Evolutionary conservation across 2,797 vertebrate species (phyloP), one percentile per base, ranked within the genome.

Genomic region (Malurus leucopterus): DNA sequence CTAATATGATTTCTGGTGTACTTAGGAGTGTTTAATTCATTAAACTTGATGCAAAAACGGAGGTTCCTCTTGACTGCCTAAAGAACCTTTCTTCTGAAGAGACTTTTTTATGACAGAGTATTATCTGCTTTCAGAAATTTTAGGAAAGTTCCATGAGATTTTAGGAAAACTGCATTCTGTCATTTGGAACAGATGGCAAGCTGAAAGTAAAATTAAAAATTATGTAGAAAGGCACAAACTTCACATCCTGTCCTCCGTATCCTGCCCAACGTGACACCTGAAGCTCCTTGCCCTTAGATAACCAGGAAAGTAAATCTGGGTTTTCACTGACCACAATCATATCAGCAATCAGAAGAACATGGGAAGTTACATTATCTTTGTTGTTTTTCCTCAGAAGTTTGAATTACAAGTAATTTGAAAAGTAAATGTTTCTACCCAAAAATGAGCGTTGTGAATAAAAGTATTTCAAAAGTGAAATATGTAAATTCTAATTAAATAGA

Each of bases 251-350:
- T 32, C 8, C 15, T 13, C 3, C 5, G 0, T 46, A 15, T 20
- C 9, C 26, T 83, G 13, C 83, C 13, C 17, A 62, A 8, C 3
- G 15, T 17, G 10, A 24, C 3, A 1, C n/a, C 3, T 63, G 21
- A 71, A 68, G 2, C 50, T 50, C 12, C 38, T 13, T 24, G 3
- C 26, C 18, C 27, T 51, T 70, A 8, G 74, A 61, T 50, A 65
- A 47, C 1, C 4, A 19, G 0, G 1, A 9, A 65, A 29, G 3
- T 7, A 58, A 32, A 17, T 5, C 24, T 62, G 4, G 2, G 0
- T 32, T 32, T 67, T 54, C 5, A 36, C 1, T 17, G 4, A 20
- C 29, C 7, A n/a, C 7, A 23, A 6, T 15, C 34, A 41, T 12
- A 43, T 2, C 13, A 49, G 6, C 21, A 55, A 24, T 32, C 19